Percentiles rank a stretch among this genome's conserved stretches.
These are phyloP conservation scores for Euzetes globulus DNA, from an alignment of 2,888 invertebrate genomes.

Conservation along the genomic window DNA sequence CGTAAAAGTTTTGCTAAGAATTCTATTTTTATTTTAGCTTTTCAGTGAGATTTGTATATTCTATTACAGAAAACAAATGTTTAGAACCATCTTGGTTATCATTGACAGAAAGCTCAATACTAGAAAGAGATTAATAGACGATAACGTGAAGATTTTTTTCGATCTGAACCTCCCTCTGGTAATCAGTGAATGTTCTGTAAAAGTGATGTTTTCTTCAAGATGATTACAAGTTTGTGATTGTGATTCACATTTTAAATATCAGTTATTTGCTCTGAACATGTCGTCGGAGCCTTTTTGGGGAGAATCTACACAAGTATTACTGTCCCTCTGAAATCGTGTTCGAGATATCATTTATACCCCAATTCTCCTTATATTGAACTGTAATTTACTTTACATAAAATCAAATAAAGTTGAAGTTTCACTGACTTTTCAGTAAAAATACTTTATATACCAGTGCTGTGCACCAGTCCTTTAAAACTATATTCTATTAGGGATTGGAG, in stretches of 20 bases:
- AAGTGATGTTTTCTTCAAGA: neutral
- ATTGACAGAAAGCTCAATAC: no score
- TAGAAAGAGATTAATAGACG: no score
- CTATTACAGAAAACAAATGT: no score
- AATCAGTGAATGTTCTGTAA: neutral
- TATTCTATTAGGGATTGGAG: neutral
- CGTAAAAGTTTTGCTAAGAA: no score
- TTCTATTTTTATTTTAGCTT: no score
- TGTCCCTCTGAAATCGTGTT: neutral
- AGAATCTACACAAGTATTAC: neutral
- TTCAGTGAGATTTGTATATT: no score
- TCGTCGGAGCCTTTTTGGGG: neutral
- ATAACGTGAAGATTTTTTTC: no score
- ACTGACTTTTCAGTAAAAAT: neutral
- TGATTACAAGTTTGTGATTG: neutral
- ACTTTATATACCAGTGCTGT: neutral
- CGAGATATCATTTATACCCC: conserved; percentile 13
- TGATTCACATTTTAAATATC: conserved; percentile 21
- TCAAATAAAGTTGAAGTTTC: neutral
- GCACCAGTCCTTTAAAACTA: neutral
- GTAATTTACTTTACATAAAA: conserved; percentile 21
- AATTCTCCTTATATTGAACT: neutral
- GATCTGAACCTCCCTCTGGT: no score
- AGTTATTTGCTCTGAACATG: neutral
- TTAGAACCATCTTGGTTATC: no score